Conservation (phyloP, 1,140 invertebrate species). For the Camponotus pennsylvanicus region DNA sequence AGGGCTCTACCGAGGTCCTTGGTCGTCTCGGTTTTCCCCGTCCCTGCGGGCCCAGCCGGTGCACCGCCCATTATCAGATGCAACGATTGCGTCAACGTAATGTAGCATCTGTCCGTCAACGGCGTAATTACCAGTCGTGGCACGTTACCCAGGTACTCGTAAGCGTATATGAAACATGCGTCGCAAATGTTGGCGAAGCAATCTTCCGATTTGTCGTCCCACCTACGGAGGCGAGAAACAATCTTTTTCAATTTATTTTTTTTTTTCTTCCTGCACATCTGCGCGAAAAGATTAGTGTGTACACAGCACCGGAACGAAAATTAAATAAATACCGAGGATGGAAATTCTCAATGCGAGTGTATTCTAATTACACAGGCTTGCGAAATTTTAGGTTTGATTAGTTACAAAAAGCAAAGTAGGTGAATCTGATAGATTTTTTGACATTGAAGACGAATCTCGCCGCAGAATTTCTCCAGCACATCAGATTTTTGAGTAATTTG, state of each 20-base stretch:
- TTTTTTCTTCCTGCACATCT: slow-evolving; percentile 1
- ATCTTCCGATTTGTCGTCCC: slow-evolving; percentile 93
- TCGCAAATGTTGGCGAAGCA: slow-evolving; percentile 98
- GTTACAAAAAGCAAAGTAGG: too few species aligned
- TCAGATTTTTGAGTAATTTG: too few species aligned
- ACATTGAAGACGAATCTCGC: too few species aligned
- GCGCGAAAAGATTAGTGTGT: slow-evolving; percentile 23
- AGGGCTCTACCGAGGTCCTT: slow-evolving; percentile 98
- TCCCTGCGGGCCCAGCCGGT: slow-evolving; percentile 96
- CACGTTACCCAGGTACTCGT: slow-evolving; percentile 96
- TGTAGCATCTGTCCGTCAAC: slow-evolving; percentile 95
- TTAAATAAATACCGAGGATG: not conserved
- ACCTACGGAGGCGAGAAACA: slow-evolving; percentile 83
- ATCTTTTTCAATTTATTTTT: slow-evolving; percentile 44
- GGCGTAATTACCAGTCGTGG: slow-evolving; percentile 94
- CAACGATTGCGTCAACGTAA: slow-evolving; percentile 94
- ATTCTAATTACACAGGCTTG: not conserved
- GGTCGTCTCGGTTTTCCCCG: slow-evolving; percentile 98
- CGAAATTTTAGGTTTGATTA: too few species aligned
- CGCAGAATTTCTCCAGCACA: too few species aligned
- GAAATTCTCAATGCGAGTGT: slow-evolving; percentile 3
- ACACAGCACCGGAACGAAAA: not conserved
- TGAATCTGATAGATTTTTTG: too few species aligned
- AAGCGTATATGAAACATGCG: slow-evolving; percentile 94
- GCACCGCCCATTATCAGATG: slow-evolving; percentile 95